Percentiles rank a stretch among this genome's conserved stretches.
phyloP scores from a whole-genome alignment of 2,797 vertebrate genomes.

The Macropodus opercularis region DNA sequence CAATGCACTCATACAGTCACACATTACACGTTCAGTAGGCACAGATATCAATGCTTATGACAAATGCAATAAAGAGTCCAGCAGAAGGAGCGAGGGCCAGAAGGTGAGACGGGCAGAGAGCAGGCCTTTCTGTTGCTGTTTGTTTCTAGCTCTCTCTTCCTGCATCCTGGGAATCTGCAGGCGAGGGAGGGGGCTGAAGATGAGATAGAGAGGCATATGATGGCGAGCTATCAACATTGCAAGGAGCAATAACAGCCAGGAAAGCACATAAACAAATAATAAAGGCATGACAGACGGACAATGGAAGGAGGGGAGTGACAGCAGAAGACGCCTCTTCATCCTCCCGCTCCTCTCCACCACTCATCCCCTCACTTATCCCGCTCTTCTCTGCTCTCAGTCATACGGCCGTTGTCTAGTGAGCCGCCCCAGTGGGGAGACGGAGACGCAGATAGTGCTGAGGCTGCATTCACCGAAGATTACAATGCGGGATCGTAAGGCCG shows the following conservation, averaged over 20 bases:
- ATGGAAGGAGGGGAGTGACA: slow-evolving; percentile 9
- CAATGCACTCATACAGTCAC: slow-evolving; percentile 11
- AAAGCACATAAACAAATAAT: slow-evolving; percentile 56
- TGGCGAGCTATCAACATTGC: slow-evolving; percentile 40
- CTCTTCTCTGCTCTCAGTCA: slow-evolving; percentile 43
- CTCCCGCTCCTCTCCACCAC: slow-evolving; percentile 3
- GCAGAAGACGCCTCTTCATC: slow-evolving; percentile 12
- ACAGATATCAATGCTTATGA: slow-evolving; percentile 24
- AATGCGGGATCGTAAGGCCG: slow-evolving; percentile 65
- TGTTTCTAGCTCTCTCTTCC: slow-evolving; percentile 31
- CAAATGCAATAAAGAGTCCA: background rate
- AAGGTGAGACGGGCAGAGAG: slow-evolving; percentile 12
- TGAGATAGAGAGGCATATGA: slow-evolving; percentile 23
- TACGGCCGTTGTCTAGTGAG: slow-evolving; percentile 54
- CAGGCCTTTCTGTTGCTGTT: slow-evolving; percentile 24
- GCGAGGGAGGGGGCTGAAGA: slow-evolving; percentile 25
- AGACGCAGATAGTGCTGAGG: slow-evolving; percentile 77
- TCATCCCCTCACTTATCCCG: slow-evolving; percentile 41
- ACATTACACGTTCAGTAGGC: slow-evolving; percentile 25
- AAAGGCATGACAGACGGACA: slow-evolving; percentile 43
- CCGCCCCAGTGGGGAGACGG: slow-evolving; percentile 47
- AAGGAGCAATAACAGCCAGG: slow-evolving; percentile 35
- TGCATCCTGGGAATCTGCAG: slow-evolving; percentile 30
- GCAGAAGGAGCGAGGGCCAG: background rate
- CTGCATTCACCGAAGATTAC: slow-evolving; percentile 74